These are phyloP conservation scores for Ganaspis sp. DNA, from an alignment of 1,140 invertebrate species.

Conservation along the genomic window DNA sequence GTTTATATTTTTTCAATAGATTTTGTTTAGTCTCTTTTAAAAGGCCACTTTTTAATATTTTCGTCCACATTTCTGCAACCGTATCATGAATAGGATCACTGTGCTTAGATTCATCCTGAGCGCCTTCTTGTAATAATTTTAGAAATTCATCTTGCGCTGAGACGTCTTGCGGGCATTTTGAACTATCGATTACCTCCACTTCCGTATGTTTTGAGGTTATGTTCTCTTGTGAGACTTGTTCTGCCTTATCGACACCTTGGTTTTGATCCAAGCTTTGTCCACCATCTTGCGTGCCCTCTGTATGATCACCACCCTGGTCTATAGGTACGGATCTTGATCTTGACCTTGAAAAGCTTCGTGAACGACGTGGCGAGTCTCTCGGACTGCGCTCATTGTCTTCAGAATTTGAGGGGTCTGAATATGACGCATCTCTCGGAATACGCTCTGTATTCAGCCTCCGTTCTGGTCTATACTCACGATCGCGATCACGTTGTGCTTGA, in stretches of 20 bases:
- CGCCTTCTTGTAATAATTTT: neutral
- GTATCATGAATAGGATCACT: neutral
- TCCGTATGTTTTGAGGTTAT: neutral
- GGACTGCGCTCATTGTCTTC: neutral
- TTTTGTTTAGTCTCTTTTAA: slow-evolving; percentile 2
- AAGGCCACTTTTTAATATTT: neutral
- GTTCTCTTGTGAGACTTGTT: neutral
- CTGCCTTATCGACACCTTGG: neutral
- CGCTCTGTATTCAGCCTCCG: neutral
- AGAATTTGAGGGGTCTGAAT: neutral
- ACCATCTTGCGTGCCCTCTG: too few species aligned
- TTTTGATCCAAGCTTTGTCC: neutral
- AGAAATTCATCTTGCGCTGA: neutral
- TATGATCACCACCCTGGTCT: too few species aligned
- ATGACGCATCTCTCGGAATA: neutral
- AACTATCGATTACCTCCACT: too few species aligned
- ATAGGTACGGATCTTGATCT: too few species aligned
- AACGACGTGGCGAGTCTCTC: neutral
- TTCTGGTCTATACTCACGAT: neutral
- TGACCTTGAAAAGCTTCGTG: neutral
- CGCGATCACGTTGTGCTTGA: neutral
- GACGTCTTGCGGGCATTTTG: neutral
- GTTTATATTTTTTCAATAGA: slow-evolving; percentile 18
- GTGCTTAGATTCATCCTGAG: neutral
- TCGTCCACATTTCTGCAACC: neutral